phyloP scores from a whole-genome alignment of 1,140 invertebrate species.

The Rhagoletis zephyria region DNA sequence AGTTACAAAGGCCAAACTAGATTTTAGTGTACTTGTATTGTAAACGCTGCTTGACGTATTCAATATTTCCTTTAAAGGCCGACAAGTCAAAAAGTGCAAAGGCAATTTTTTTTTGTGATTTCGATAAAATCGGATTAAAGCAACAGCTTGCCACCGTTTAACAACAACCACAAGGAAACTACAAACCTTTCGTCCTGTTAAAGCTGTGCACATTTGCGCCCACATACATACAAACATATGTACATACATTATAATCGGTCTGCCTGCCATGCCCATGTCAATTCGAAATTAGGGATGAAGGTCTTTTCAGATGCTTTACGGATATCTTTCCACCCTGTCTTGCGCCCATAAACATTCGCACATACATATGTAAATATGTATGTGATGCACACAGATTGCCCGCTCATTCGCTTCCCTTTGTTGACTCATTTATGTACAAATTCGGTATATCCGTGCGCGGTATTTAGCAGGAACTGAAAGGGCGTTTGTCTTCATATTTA shows the following conservation, averaged over 20 bases:
- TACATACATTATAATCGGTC: not conserved
- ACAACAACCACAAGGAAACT: not conserved
- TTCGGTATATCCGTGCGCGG: conserved; percentile 4
- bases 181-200: not conserved
- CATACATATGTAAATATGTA: not conserved
- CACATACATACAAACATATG: not conserved
- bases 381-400: not conserved
- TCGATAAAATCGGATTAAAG: conserved; percentile 44
- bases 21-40: too few species aligned
- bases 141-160: conserved; percentile 25
- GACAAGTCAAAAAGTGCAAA: conserved; percentile 33
- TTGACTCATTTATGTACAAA: conserved; percentile 47
- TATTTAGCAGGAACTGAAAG: conserved; percentile 24
- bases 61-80: not conserved
- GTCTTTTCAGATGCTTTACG: too few species aligned
- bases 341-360: not conserved
- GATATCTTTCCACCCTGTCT: not conserved
- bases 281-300: conserved; percentile 15
- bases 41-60: too few species aligned
- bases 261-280: not conserved
- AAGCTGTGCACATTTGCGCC: too few species aligned
- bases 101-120: conserved; percentile 18
- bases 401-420: conserved; percentile 21
- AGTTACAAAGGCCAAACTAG: too few species aligned
- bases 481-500: conserved; percentile 43